These are phyloP conservation scores for Strigops habroptila DNA, from an alignment of 2,113 vertebrate genomes.

Conservation along the genomic window DNA sequence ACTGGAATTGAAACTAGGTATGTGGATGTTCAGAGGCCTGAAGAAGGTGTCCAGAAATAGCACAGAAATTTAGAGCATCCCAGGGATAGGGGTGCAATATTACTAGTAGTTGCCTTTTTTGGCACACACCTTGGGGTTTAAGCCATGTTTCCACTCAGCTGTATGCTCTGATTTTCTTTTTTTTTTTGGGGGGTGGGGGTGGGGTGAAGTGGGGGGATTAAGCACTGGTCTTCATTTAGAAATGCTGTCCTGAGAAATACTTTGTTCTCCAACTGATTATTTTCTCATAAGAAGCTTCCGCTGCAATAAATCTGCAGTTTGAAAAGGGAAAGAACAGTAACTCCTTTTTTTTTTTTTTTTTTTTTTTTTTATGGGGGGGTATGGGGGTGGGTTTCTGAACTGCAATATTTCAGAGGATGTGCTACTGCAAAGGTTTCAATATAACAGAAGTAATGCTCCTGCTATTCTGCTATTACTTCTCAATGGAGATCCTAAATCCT, in stretches of 20 bases:
- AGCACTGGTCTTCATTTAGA: neutral
- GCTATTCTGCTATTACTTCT: neutral
- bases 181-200: fast-evolving
- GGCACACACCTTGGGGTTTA: neutral
- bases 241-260: neutral
- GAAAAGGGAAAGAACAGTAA: neutral
- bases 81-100: fast-evolving
- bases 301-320: neutral
- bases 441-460: neutral
- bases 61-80: neutral
- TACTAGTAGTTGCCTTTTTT: neutral
- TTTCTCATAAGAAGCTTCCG: neutral
- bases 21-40: fast-evolving
- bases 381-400: neutral
- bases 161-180: neutral
- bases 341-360: neutral
- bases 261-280: neutral
- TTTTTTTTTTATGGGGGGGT: neutral
- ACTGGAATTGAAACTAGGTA: neutral
- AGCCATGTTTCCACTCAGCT: neutral
- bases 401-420: neutral
- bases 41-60: neutral
- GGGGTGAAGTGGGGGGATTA: neutral
- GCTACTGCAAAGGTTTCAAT: neutral
- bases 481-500: neutral